Evolutionary conservation across 2,888 invertebrate genomes (phyloP).

Genomic region (Blera fallax): DNA sequence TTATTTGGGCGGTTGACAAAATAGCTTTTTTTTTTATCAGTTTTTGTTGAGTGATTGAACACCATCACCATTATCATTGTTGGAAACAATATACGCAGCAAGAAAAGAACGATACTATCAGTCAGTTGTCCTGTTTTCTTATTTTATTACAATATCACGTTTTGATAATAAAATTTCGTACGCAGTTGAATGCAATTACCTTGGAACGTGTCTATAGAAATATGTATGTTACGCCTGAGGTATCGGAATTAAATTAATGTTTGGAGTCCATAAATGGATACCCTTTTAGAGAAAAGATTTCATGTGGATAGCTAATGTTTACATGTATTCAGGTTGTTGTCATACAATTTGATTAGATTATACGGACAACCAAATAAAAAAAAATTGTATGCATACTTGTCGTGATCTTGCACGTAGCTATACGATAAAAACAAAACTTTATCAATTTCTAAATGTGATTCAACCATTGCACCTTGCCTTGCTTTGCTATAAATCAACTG

Average conservation of each 20-base stretch:
- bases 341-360: slow-evolving; percentile 3
- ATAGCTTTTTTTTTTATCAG: background rate
- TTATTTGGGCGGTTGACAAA: background rate
- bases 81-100: slow-evolving; percentile 3
- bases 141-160: background rate
- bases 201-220: background rate
- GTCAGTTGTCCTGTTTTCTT: background rate
- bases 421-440: background rate
- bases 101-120: background rate
- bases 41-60: background rate
- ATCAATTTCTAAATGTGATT: slow-evolving; percentile 25
- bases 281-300: background rate
- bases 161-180: background rate
- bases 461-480: background rate
- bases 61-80: background rate
- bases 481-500: background rate
- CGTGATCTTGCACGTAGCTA: background rate
- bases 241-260: background rate
- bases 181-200: background rate
- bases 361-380: background rate
- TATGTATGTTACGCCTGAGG: background rate
- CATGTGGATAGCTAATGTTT: background rate
- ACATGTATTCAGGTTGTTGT: background rate
- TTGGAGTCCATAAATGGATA: background rate
- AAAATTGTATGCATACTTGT: background rate